phyloP scores from a whole-genome alignment of 2,113 vertebrate genomes.

The Rhinogobius similis region DNA sequence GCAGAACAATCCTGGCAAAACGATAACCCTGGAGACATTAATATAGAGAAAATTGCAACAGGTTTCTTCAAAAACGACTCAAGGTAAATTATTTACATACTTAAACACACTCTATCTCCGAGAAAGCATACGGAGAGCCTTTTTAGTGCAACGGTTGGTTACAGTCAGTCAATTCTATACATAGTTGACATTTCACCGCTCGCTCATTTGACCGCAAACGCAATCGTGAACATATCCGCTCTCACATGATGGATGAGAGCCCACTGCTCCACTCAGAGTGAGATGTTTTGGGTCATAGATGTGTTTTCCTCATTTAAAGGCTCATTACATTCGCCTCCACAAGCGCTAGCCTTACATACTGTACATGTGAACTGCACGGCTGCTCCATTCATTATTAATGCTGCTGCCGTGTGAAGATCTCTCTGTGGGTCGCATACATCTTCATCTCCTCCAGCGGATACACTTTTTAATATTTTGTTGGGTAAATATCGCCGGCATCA shows the following conservation, averaged over 20 bases:
- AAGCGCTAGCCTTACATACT: constrained; percentile 14
- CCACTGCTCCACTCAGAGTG: neutral
- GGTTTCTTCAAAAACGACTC: too few relatives aligned
- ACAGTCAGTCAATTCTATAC: neutral
- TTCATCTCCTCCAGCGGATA: constrained; percentile 47
- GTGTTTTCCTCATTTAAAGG: constrained; percentile 5
- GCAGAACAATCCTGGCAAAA: too few relatives aligned
- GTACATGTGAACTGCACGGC: constrained; percentile 5
- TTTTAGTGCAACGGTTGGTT: neutral
- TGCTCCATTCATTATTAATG: constrained; percentile 54
- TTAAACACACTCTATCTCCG: too few relatives aligned
- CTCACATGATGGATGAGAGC: constrained; percentile 34
- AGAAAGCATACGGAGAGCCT: neutral
- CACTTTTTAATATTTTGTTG: constrained; percentile 41
- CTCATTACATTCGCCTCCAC: constrained; percentile 25
- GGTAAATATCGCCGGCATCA: constrained; percentile 48
- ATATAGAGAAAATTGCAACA: too few relatives aligned
- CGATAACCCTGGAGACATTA: too few relatives aligned
- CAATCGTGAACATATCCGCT: constrained; percentile 12
- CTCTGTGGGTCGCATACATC: constrained; percentile 46
- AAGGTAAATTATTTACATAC: too few relatives aligned
- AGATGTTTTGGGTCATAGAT: constrained; percentile 5
- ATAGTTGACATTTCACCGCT: neutral
- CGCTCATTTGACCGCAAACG: neutral
- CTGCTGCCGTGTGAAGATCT: constrained; percentile 55